Conservation (phyloP, 1,140 invertebrate genomes). For the Heliconius congener region DNA sequence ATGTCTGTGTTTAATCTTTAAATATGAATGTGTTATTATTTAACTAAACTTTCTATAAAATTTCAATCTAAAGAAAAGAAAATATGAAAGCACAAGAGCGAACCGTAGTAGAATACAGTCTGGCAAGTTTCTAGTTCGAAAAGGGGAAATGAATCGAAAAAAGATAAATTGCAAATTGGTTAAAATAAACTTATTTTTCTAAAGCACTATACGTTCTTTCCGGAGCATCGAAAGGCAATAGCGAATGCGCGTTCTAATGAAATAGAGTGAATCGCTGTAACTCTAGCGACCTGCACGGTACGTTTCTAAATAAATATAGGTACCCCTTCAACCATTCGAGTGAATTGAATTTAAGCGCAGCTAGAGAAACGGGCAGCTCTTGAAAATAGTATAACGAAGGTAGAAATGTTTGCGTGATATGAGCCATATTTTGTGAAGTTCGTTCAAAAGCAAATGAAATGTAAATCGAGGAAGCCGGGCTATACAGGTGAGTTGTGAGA, state of each 20-base stretch:
- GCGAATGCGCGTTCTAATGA: slow-evolving; percentile 30
- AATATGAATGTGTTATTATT: background rate
- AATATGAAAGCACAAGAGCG: slow-evolving; percentile 18
- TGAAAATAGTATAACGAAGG: slow-evolving; percentile 41
- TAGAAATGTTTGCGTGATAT: slow-evolving; percentile 41
- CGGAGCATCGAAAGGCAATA: slow-evolving; percentile 30
- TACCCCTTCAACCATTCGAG: slow-evolving; percentile 33
- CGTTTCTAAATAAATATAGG: slow-evolving; percentile 47
- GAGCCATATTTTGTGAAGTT: slow-evolving; percentile 39
- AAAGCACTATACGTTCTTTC: slow-evolving; percentile 43
- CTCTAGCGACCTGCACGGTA: slow-evolving; percentile 43
- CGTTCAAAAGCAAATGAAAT: slow-evolving; percentile 43
- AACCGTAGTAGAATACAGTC: slow-evolving; percentile 29
- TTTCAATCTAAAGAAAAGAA: background rate
- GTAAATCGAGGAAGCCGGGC: slow-evolving; percentile 32
- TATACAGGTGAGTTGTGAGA: slow-evolving; percentile 38
- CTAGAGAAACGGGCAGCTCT: slow-evolving; percentile 40
- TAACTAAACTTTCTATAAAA: background rate
- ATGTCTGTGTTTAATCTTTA: background rate
- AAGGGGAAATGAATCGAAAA: slow-evolving; percentile 41
- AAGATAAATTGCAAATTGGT: slow-evolving; percentile 40
- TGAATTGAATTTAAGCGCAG: slow-evolving; percentile 45
- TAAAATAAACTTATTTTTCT: slow-evolving; percentile 54
- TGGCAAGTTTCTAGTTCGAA: slow-evolving; percentile 38
- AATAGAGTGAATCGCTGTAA: slow-evolving; percentile 42